Evolutionary conservation across 2,888 invertebrate species (phyloP).

Genomic region (Zele albiditarsus): DNA sequence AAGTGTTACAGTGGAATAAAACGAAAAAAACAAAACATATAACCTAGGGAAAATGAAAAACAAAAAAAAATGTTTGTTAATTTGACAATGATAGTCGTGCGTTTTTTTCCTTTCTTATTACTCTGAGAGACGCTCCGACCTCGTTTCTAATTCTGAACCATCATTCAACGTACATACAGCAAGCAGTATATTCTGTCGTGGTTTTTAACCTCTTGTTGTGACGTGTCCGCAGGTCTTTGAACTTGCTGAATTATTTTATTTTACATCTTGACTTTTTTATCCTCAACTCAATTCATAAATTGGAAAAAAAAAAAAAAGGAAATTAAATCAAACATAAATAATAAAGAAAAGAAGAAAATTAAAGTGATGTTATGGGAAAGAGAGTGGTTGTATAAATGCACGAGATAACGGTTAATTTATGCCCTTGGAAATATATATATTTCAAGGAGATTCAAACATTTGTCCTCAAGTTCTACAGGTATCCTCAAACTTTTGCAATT

Average conservation of each 20-base stretch:
- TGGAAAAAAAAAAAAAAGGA: neutral
- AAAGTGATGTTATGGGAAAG: neutral
- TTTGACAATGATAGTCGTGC: neutral
- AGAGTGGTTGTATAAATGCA: neutral
- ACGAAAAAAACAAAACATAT: conserved; percentile 11
- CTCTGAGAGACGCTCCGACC: conserved; percentile 19
- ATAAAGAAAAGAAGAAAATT: neutral
- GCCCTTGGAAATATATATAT: neutral
- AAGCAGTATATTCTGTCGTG: neutral
- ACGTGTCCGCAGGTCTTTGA: conserved; percentile 2
- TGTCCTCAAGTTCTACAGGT: conserved; percentile 10
- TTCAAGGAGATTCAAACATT: conserved; percentile 6
- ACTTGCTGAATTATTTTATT: conserved; percentile 9
- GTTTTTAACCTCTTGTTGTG: conserved; percentile 11
- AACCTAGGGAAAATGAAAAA: neutral
- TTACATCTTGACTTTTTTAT: neutral
- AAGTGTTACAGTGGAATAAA: conserved; percentile 9
- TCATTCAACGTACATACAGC: conserved; percentile 29
- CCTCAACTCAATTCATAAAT: neutral
- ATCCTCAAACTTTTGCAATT: conserved; percentile 16
- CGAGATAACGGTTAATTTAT: conserved; percentile 1
- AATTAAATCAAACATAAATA: neutral
- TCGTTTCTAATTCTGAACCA: conserved; percentile 36
- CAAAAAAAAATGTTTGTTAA: conserved; percentile 15
- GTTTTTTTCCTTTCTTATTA: neutral